Conservation (phyloP, 2,888 invertebrate species). For the Xylocampa areola region DNA sequence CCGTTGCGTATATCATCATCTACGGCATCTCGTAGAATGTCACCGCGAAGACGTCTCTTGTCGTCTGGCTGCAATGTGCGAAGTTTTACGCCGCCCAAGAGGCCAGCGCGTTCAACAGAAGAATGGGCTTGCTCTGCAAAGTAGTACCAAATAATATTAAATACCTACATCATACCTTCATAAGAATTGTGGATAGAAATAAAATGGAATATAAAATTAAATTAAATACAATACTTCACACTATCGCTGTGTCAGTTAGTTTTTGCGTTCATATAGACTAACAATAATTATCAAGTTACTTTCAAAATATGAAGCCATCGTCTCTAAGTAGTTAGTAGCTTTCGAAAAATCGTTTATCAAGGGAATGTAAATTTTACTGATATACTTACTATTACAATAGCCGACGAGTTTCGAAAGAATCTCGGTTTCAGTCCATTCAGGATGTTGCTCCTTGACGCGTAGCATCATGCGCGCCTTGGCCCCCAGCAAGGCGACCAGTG, state of each 20-base stretch:
- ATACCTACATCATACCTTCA: too few species aligned
- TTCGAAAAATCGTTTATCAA: too few species aligned
- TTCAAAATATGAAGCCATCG: too few species aligned
- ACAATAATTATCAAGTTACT: too few species aligned
- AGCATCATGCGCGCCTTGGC: conserved; percentile 94
- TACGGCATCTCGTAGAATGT: conserved; percentile 93
- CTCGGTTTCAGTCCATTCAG: conserved; percentile 93
- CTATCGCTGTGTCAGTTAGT: too few species aligned
- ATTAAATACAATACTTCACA: too few species aligned
- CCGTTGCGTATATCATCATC: conserved; percentile 96
- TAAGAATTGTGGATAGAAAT: too few species aligned
- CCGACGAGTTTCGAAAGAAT: conserved; percentile 95
- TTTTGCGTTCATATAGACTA: too few species aligned
- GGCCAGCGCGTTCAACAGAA: conserved; percentile 97
- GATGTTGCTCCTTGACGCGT: conserved; percentile 92
- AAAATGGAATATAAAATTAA: too few species aligned
- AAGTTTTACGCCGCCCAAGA: conserved; percentile 96
- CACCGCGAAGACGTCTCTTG: conserved; percentile 93
- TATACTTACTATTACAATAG: conserved; percentile 94
- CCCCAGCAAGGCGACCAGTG: conserved; percentile 96
- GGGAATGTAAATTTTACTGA: too few species aligned
- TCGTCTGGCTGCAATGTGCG: conserved; percentile 93
- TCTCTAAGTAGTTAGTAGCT: too few species aligned
- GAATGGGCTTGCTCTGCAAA: conserved; percentile 96
- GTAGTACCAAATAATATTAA: conserved; percentile 1